Conservation (phyloP, 2,797 vertebrate species). For the Danionella dracula region DNA sequence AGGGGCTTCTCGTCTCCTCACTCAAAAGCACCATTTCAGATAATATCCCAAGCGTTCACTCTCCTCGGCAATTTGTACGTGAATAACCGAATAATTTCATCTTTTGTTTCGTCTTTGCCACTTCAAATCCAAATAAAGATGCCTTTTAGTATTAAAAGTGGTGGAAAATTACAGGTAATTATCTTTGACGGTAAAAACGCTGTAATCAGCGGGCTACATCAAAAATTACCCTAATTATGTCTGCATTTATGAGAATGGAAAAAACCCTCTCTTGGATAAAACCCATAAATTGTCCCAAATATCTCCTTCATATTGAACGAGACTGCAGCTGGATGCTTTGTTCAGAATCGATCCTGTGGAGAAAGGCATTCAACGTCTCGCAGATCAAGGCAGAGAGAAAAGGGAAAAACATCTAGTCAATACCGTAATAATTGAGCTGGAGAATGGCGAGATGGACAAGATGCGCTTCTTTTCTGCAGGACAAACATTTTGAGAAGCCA, state of each 20-base stretch:
- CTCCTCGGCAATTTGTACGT: conserved; percentile 99
- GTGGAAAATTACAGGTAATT: conserved; percentile 99
- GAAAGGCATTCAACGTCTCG: conserved; percentile 95
- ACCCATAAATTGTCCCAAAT: conserved; percentile 99
- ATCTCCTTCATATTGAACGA: conserved; percentile 99
- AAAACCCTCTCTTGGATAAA: conserved; percentile 99
- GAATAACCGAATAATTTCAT: conserved; percentile 99
- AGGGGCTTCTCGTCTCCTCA: conserved; percentile 79
- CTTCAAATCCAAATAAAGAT: conserved; percentile 99
- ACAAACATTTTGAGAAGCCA: conserved; percentile 61
- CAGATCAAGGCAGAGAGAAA: conserved; percentile 90
- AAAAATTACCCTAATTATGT: conserved; percentile 99
- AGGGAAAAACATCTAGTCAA: conserved; percentile 97
- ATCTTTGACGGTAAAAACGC: conserved; percentile 99
- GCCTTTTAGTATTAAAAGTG: conserved; percentile 99
- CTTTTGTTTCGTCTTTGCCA: conserved; percentile 99
- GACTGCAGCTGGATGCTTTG: conserved; percentile 99
- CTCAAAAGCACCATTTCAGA: conserved; percentile 95
- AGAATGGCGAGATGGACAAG: conserved; percentile 96
- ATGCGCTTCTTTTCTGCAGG: conserved; percentile 70
- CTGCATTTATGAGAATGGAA: conserved; percentile 99
- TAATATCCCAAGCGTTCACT: conserved; percentile 94
- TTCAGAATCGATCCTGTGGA: conserved; percentile 98
- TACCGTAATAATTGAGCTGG: conserved; percentile 95
- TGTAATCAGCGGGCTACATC: conserved; percentile 99